A percentile compares a stretch with the other conserved stretches of the same genome.
Evolutionary conservation across 2,888 invertebrate species (phyloP).

Genomic region (Lasiommata megera): DNA sequence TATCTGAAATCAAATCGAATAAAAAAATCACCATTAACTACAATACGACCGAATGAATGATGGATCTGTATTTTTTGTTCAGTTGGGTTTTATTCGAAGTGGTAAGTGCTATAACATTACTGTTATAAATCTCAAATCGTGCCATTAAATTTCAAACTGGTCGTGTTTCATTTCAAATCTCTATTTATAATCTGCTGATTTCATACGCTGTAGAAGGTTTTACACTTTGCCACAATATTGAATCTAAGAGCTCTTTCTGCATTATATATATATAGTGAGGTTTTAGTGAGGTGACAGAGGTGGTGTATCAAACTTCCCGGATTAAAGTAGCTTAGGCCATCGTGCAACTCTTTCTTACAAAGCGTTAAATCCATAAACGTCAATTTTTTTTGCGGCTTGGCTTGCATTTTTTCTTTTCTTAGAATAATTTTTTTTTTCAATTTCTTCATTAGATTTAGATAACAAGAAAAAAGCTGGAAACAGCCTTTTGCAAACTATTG

Average conservation of each 20-base stretch:
- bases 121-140: conserved; percentile 37
- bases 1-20: not conserved
- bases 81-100: not conserved
- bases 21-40: not conserved
- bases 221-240: conserved; percentile 13
- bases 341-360: too few relatives aligned
- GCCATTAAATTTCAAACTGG: conserved; percentile 53
- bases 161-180: conserved; percentile 51
- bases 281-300: too few relatives aligned
- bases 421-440: too few relatives aligned
- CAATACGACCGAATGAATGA: not conserved
- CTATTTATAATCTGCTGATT: conserved; percentile 70
- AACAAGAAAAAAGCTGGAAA: too few relatives aligned
- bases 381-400: too few relatives aligned
- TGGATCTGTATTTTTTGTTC: not conserved
- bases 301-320: too few relatives aligned
- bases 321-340: too few relatives aligned
- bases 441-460: too few relatives aligned
- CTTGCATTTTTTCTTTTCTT: too few relatives aligned
- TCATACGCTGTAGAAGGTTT: conserved; percentile 42
- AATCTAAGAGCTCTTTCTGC: not conserved
- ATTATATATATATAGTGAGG: too few relatives aligned
- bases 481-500: too few relatives aligned
- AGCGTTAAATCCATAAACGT: too few relatives aligned
- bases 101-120: not conserved